A percentile compares a stretch with the other conserved stretches of the same genome.
phyloP scores from a whole-genome alignment of 2,888 invertebrate species.

The Magallana nippona region DNA sequence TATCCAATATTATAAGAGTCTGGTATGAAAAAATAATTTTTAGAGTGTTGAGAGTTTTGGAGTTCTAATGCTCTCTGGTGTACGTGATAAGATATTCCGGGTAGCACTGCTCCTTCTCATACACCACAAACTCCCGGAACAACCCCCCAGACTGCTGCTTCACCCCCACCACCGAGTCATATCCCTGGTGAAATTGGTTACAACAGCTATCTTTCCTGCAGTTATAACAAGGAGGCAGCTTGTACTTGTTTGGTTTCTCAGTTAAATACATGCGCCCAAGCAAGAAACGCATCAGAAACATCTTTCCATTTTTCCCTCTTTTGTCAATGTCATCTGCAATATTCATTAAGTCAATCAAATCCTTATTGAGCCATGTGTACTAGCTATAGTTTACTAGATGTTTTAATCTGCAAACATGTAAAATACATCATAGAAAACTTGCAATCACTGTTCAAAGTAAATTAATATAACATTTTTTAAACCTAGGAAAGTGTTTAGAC shows the following conservation, averaged over 20 bases:
- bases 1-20: too few species aligned
- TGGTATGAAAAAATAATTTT: too few species aligned
- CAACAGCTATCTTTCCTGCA: slow-evolving; percentile 53
- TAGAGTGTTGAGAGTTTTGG: too few species aligned
- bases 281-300: slow-evolving; percentile 62
- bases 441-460: too few species aligned
- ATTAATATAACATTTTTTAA: too few species aligned
- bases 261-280: slow-evolving; percentile 59
- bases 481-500: too few species aligned
- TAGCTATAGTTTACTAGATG: too few species aligned
- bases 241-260: slow-evolving; percentile 55
- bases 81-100: slow-evolving; percentile 68
- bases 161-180: slow-evolving; percentile 61
- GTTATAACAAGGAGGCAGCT: slow-evolving; percentile 56
- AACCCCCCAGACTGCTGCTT: slow-evolving; percentile 51
- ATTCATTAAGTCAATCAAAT: too few species aligned
- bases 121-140: slow-evolving; percentile 67
- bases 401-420: too few species aligned
- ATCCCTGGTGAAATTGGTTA: slow-evolving; percentile 39
- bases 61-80: slow-evolving; percentile 41
- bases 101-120: slow-evolving; percentile 59
- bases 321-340: slow-evolving; percentile 37
- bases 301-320: slow-evolving; percentile 53
- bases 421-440: too few species aligned
- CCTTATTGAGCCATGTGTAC: background rate